A percentile compares a stretch with the other conserved stretches of the same genome.
Conservation (phyloP, 1,140 invertebrate genomes). For the Triops longicaudatus region DNA sequence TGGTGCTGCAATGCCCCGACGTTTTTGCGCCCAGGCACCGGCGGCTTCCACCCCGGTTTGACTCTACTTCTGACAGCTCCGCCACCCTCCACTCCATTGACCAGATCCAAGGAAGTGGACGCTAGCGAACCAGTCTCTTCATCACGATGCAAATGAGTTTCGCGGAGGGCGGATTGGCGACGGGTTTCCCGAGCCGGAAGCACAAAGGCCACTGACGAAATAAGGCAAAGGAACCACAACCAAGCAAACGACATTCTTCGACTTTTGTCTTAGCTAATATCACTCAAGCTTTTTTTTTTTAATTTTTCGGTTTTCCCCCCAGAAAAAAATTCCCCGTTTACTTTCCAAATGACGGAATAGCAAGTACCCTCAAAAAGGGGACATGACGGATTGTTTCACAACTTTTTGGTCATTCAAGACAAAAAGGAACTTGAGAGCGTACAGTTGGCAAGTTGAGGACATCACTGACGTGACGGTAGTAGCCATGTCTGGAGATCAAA, state of each 20-base stretch:
- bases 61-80: neutral
- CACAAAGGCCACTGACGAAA: slow-evolving; percentile 6
- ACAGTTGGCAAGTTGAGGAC: neutral
- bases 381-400: neutral
- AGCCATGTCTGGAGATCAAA: slow-evolving; percentile 7
- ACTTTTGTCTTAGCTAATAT: neutral
- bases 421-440: neutral
- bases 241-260: slow-evolving; percentile 1
- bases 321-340: no score
- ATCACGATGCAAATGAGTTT: neutral
- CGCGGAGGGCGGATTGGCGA: neutral
- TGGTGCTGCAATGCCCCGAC: neutral
- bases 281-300: neutral
- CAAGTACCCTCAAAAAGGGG: no score
- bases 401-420: neutral
- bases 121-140: neutral
- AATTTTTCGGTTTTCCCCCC: neutral
- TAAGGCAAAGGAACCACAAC: slow-evolving; percentile 14
- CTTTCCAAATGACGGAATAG: no score
- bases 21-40: neutral
- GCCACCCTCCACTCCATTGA: neutral
- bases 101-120: neutral
- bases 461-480: slow-evolving; percentile 4
- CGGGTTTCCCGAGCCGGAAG: slow-evolving; percentile 13
- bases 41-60: neutral